Evolutionary conservation across 2,797 vertebrate species (phyloP).

Genomic region (Coreius guichenoti): DNA sequence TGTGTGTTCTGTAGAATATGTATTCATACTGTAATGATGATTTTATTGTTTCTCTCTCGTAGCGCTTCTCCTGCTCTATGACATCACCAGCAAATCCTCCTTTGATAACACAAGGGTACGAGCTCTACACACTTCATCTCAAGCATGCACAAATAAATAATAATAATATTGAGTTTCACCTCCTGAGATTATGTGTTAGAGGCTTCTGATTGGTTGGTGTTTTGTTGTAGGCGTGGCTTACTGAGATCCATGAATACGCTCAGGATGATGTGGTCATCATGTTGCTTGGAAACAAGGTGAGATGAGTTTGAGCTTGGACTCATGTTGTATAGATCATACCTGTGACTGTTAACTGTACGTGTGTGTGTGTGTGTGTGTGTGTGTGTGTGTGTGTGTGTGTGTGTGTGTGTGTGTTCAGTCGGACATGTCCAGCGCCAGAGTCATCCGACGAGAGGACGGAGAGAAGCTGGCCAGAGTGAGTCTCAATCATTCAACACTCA

Average conservation of each 20-base stretch:
- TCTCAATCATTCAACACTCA: not conserved
- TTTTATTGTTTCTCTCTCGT: conserved; percentile 24
- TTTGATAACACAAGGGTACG: conserved; percentile 88
- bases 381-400: not conserved
- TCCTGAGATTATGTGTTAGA: not conserved
- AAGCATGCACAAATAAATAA: not conserved
- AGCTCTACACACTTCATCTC: not conserved
- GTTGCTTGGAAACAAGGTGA: conserved; percentile 98
- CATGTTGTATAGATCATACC: not conserved
- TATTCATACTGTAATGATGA: not conserved
- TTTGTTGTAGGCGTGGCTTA: conserved; percentile 91
- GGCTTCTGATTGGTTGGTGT: conserved; percentile 36
- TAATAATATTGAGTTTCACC: not conserved
- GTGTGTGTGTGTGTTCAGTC: conserved; percentile 38
- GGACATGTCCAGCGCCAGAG: conserved; percentile 87
- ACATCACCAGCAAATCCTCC: conserved; percentile 94
- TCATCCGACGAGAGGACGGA: conserved; percentile 89
- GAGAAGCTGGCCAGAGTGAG: conserved; percentile 92
- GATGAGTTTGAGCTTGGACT: conserved; percentile 37
- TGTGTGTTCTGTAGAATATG: too few species aligned
- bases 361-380: too few species aligned
- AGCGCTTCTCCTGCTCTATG: conserved; percentile 95
- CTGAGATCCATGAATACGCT: conserved; percentile 95
- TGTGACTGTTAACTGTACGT: not conserved
- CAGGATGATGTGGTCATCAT: conserved; percentile 98